These are phyloP conservation scores for Polypterus bichir DNA, from an alignment of 2,113 vertebrate species.

Conservation along the genomic window DNA sequence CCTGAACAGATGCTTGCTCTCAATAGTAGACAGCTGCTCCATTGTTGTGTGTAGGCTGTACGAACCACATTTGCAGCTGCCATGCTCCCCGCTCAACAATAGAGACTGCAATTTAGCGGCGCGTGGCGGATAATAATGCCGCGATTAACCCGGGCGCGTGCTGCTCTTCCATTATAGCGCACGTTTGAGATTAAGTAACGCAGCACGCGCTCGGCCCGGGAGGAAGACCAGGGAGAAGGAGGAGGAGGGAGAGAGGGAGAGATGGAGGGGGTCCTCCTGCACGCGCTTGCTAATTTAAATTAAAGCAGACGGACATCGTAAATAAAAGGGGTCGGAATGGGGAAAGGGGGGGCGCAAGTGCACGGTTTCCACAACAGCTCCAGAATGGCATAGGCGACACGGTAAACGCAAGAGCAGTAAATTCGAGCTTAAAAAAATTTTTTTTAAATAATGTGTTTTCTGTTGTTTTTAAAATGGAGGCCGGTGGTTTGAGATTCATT, in stretches of 20 bases:
- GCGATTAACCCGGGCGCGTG: slow-evolving; percentile 61
- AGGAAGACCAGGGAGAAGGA: slow-evolving; percentile 3
- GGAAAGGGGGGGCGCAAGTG: slow-evolving; percentile 1
- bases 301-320: slow-evolving; percentile 1
- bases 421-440: too few relatives aligned
- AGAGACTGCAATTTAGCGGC: slow-evolving; percentile 44
- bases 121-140: slow-evolving; percentile 59
- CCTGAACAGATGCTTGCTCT: slow-evolving; percentile 55
- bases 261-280: slow-evolving; percentile 15
- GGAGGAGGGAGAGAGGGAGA: slow-evolving; percentile 6
- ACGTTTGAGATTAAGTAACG: slow-evolving; percentile 45
- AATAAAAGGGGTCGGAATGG: background rate
- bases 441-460: too few relatives aligned
- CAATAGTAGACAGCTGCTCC: slow-evolving; percentile 62
- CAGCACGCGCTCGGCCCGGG: slow-evolving; percentile 26
- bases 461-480: too few relatives aligned
- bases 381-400: too few relatives aligned
- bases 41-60: slow-evolving; percentile 55
- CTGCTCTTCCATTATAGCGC: slow-evolving; percentile 31
- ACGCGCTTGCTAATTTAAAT: slow-evolving; percentile 25
- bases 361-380: background rate
- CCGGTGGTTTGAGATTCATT: too few relatives aligned
- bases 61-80: slow-evolving; percentile 59
- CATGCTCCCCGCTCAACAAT: slow-evolving; percentile 45
- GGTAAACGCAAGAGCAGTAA: too few relatives aligned